Percentiles rank a stretch among this genome's conserved stretches.
These are phyloP conservation scores for Anthonomus grandis DNA, from an alignment of 1,140 invertebrate genomes.

Conservation along the genomic window DNA sequence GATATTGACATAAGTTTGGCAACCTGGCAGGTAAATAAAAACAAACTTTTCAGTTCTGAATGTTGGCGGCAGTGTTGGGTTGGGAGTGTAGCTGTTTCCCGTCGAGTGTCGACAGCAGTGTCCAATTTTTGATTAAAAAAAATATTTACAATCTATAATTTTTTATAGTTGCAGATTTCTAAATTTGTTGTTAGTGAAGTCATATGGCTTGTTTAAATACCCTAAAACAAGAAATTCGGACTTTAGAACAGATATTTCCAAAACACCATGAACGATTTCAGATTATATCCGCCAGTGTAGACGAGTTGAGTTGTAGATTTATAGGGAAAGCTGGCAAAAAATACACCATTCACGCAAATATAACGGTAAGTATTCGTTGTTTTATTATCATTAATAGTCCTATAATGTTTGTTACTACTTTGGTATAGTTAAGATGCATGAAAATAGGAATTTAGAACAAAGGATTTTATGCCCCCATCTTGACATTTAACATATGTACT, in stretches of 20 bases:
- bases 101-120: too few species aligned
- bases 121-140: neutral
- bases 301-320: slow-evolving; percentile 96
- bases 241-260: slow-evolving; percentile 90
- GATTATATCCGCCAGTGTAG: slow-evolving; percentile 94
- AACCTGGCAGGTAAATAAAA: too few species aligned
- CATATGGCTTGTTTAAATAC: slow-evolving; percentile 97
- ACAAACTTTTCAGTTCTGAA: too few species aligned
- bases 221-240: slow-evolving; percentile 96
- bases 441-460: slow-evolving; percentile 33
- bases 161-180: slow-evolving; percentile 6
- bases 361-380: slow-evolving; percentile 76
- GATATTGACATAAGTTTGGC: too few species aligned
- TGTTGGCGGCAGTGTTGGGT: neutral
- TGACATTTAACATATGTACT: slow-evolving; percentile 45
- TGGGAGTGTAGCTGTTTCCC: slow-evolving; percentile 8
- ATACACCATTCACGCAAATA: slow-evolving; percentile 97
- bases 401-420: neutral
- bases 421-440: neutral
- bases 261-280: slow-evolving; percentile 96
- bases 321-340: slow-evolving; percentile 90
- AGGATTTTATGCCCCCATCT: slow-evolving; percentile 36
- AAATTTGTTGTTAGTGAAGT: slow-evolving; percentile 42
- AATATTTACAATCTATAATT: neutral
- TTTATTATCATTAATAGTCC: neutral